Percentiles rank a stretch among this genome's conserved stretches.
Conservation (phyloP, 2,797 vertebrate species). For the Enteromius thamalakanensis region DNA sequence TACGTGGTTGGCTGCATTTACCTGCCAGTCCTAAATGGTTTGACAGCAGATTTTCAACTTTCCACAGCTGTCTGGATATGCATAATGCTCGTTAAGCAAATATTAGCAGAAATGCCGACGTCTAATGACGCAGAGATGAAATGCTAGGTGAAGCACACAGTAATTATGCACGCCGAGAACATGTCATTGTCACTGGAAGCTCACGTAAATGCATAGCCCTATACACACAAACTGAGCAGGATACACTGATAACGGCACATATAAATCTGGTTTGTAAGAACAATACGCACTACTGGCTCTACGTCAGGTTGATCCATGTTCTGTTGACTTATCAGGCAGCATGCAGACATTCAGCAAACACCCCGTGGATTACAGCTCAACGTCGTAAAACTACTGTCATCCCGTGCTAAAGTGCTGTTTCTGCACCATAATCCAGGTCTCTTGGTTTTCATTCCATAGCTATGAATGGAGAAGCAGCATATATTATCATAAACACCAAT, state of each 20-base stretch:
- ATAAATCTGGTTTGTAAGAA: slow-evolving; percentile 62
- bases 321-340: slow-evolving; percentile 42
- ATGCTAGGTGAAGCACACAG: slow-evolving; percentile 7
- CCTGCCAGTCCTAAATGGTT: slow-evolving; percentile 27
- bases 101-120: neutral
- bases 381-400: slow-evolving; percentile 7
- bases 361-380: slow-evolving; percentile 29
- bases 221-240: slow-evolving; percentile 25
- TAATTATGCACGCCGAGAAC: slow-evolving; percentile 12
- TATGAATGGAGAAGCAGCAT: slow-evolving; percentile 44
- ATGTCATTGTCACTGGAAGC: slow-evolving; percentile 1
- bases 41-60: neutral
- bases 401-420: slow-evolving; percentile 46
- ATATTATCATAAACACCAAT: slow-evolving; percentile 64
- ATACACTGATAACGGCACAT: slow-evolving; percentile 9
- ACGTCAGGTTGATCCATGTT: slow-evolving; percentile 46
- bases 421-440: slow-evolving; percentile 44
- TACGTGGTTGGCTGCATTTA: slow-evolving; percentile 13
- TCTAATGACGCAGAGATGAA: slow-evolving; percentile 3
- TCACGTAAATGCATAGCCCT: slow-evolving; percentile 56
- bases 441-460: slow-evolving; percentile 46
- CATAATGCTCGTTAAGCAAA: neutral
- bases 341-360: slow-evolving; percentile 20
- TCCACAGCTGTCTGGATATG: neutral
- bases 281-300: slow-evolving; percentile 51